Evolutionary conservation across 2,888 invertebrate species (phyloP).

Genomic region (Atrina japonica): DNA sequence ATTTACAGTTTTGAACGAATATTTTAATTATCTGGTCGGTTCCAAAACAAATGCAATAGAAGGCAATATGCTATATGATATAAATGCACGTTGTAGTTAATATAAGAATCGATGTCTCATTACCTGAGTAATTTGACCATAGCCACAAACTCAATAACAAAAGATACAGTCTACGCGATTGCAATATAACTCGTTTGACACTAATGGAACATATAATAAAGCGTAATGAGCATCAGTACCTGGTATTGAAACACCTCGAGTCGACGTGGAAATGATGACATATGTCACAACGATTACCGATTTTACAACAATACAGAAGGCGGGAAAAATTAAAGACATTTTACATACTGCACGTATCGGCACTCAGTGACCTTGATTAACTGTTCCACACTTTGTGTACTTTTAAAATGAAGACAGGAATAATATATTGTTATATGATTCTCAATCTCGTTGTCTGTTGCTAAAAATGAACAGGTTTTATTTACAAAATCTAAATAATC

Average conservation of each 20-base stretch:
- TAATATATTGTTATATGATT: no score
- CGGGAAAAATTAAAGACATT: conserved; percentile 2
- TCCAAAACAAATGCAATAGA: conserved; percentile 30
- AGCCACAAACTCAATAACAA: no score
- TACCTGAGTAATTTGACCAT: conserved; percentile 20
- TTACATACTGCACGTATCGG: not conserved
- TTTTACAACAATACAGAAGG: conserved; percentile 21
- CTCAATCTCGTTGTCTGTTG: no score
- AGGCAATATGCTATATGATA: conserved; percentile 28
- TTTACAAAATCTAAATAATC: no score
- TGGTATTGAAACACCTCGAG: conserved; percentile 20
- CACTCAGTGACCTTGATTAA: conserved; percentile 1
- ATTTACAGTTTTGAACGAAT: conserved; percentile 20
- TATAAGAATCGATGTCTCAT: conserved; percentile 26
- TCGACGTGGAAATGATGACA: conserved; percentile 27
- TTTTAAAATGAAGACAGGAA: no score
- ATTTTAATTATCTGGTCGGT: conserved; percentile 33
- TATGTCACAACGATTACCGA: conserved; percentile 23
- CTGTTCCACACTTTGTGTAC: no score
- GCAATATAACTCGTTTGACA: conserved; percentile 14
- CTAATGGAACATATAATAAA: conserved; percentile 33
- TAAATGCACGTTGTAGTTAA: conserved; percentile 20
- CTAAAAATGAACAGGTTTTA: no score
- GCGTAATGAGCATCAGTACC: conserved; percentile 22
- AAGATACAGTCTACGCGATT: no score